Base-by-base conservation (phyloP, 2,113 vertebrate species). In the Xenopus tropicalis region DNA sequence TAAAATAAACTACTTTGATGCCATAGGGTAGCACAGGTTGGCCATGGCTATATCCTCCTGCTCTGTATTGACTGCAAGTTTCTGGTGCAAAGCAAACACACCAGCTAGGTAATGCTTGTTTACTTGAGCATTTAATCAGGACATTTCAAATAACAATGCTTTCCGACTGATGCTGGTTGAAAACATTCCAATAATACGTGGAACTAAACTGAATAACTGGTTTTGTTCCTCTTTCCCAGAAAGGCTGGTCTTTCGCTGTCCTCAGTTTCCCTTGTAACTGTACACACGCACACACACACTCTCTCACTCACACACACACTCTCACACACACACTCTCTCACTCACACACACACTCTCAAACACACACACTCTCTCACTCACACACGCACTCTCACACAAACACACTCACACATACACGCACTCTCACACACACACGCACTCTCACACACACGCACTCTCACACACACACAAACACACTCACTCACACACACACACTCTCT, bases 361-460 rank as follows among this genome's bases (percentile, higher is more conserved):
- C n/a, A n/a, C n/a, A n/a, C n/a, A n/a, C n/a, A n/a, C n/a, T n/a
- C n/a, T n/a, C n/a, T n/a, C n/a, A n/a, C n/a, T n/a, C n/a, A n/a
- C n/a, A n/a, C n/a, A n/a, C n/a, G n/a, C n/a, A n/a, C n/a, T n/a
- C n/a, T n/a, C n/a, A n/a, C n/a, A n/a, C n/a, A n/a, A n/a, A n/a
- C n/a, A n/a, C n/a, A n/a, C n/a, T n/a, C n/a, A n/a, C n/a, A n/a
- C n/a, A n/a, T n/a, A n/a, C n/a, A n/a, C n/a, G n/a, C n/a, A n/a
- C n/a, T n/a, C n/a, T n/a, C n/a, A 78, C 66, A 61, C 79, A 82
- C 70, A 80, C 66, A 80, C 25, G 6, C 25, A 29, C 25, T 3
- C 3, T 3, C 3, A 29, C 25, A 29, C 25, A 29, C n/a, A n/a
- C n/a, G n/a, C n/a, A n/a, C n/a, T n/a, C n/a, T n/a, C n/a, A n/a